Evolutionary conservation across 2,797 vertebrate genomes (phyloP), one percentile per base, ranked within the genome.

Genomic region (Prionace glauca): DNA sequence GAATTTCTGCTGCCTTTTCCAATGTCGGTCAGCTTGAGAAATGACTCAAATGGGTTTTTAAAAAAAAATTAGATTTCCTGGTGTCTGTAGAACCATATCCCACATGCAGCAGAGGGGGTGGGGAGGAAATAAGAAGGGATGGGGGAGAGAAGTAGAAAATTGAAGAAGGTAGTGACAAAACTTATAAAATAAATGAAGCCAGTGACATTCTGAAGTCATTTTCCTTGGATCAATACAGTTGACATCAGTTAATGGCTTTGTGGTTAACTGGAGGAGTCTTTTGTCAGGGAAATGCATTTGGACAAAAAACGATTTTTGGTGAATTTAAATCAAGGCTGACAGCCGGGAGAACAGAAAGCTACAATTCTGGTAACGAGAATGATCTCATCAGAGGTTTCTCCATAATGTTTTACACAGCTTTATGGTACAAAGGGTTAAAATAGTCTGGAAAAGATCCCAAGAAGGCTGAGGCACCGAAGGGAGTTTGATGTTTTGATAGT

Each of bases 191-290:
- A 69, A 69, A 92, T 69, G 24, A 92, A 92, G 65, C 90, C 36
- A 92, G 93, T 77, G 45, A 29, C 93, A 74, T 95, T 29, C 12
- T 77, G 45, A 26, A 95, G 50, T 56, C 41, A 74, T 95, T 77
- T 41, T 9, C 24, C 26, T 95, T 29, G 2, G 26, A 77, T 60
- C 67, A 94, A 72, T 74, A 72, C 41, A 45, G 41, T 56, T 94
- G 69, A 72, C 92, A 94, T 94, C 69, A 94, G 93, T 71, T 94
- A 94, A 95, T 72, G 24, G 41, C 71, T 94, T 56, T 92, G 90
- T 41, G 65, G 65, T 92, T 92, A 92, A 24, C 90, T 92, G n/a
- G 62, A 92, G 62, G 18, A 24, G 65, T 9, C 65, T 92, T 92
- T 69, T 69, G 90, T 92, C 62, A 69, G n/a, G n/a, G 65, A 92